Base-by-base conservation (phyloP, 30 jellyfish, hydroid and myxozoan species). In the Aurelia sp. region DNA sequence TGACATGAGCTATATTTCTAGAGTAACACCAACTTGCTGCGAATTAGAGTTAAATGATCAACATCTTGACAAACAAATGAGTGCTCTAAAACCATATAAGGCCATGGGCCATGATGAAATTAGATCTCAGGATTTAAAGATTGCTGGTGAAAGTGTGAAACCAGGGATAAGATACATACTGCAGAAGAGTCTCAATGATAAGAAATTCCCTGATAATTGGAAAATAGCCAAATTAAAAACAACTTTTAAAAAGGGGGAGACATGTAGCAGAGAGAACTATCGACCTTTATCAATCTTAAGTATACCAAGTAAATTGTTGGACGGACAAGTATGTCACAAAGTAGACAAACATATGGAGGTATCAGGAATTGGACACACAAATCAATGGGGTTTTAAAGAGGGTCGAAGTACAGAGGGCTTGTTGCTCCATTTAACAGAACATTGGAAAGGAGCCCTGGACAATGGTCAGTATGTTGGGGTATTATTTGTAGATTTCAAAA, bases 101-200 rank as follows among this genome's bases (percentile, higher is more conserved):
- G 33, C 33, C 33, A 27, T 27, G 33, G 2, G 33, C 33, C 33
- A 71, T 38, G 67, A 71, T 17, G 67, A 30, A 38, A 38, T 71
- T 9, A 71, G 67, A 9, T 33, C 82, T 38, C 63, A 71, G 67
- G 82, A 71, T 33, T 20, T 71, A 38, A 71, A 71, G 67, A 71
- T 38, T 71, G 67, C 67, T 30, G 67, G 82, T 30, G 67, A 71
- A 17, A 71, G 67, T 71, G 67, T 71, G 31, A 71, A 71, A 71
- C 82, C 82, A 10, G 82, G 82, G 31, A 71, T 71, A 30, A 31
- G 82, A 71, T 38, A 71, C 33, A 27, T 27, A 27, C 33, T 27
- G 33, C 33, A 27, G 33, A 27, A 27, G 33, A 27, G 33, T 27
- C 24, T 12, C 48, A 71, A 4, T 33, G 12, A 27, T 27, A 27